phyloP scores from a whole-genome alignment of 2,797 vertebrate species.

The Macrochelys suwanniensis region DNA sequence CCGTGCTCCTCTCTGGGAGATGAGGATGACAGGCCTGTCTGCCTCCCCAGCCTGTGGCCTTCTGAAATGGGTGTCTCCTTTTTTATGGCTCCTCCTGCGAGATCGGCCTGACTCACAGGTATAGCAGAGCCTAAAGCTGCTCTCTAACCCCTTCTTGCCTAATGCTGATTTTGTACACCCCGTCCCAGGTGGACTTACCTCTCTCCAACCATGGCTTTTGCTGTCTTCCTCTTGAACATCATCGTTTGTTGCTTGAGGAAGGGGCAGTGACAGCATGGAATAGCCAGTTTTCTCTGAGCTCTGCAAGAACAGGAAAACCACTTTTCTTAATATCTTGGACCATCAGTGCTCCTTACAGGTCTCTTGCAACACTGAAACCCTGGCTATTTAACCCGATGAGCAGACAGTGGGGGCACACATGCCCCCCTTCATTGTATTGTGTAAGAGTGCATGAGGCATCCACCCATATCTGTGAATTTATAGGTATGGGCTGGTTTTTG shows the following conservation, averaged over 20 bases:
- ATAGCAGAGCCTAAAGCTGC: background rate
- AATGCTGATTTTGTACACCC: background rate
- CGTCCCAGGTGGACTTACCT: background rate
- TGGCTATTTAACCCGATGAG: constrained; percentile 51
- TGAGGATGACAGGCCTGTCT: background rate
- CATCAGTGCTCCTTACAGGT: constrained; percentile 66
- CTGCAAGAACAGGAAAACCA: constrained; percentile 67
- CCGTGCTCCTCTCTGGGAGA: background rate
- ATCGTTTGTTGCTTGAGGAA: background rate
- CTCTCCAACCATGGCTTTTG: background rate
- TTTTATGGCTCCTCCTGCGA: background rate
- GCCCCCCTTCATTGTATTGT: constrained; percentile 29
- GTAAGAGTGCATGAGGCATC: constrained; percentile 49
- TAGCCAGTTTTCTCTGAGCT: constrained; percentile 58
- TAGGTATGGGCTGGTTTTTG: constrained; percentile 21
- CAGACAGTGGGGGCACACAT: constrained; percentile 44
- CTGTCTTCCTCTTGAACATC: background rate
- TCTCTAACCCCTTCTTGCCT: background rate
- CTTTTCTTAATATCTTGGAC: constrained; percentile 65
- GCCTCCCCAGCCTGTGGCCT: background rate
- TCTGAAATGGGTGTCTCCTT: background rate
- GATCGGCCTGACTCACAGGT: background rate
- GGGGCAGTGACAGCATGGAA: constrained; percentile 52
- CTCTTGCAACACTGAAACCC: constrained; percentile 43
- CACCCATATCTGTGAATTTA: constrained; percentile 36